These are phyloP conservation scores for Abrostola triplasia DNA, from an alignment of 2,888 invertebrate species.

Conservation along the genomic window DNA sequence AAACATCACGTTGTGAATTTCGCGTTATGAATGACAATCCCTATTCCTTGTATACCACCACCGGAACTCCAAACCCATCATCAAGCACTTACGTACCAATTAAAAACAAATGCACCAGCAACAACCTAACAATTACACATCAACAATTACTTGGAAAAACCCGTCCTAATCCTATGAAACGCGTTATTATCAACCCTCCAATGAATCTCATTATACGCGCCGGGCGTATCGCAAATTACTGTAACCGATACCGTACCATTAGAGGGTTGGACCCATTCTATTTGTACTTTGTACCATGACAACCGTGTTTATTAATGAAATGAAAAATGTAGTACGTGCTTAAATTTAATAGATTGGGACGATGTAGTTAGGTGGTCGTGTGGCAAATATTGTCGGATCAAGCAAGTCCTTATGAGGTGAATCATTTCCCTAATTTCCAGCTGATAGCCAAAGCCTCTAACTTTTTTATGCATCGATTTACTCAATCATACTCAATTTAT, in stretches of 20 bases:
- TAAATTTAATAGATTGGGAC: constrained; percentile 7
- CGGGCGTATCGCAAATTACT: constrained; percentile 51
- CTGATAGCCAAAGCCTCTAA: too few species aligned
- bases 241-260: constrained; percentile 59
- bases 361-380: not conserved
- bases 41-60: too few species aligned
- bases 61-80: too few species aligned
- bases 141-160: not conserved
- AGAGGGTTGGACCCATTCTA: constrained; percentile 49
- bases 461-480: too few species aligned
- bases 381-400: not conserved
- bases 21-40: too few species aligned
- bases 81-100: too few species aligned
- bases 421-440: too few species aligned
- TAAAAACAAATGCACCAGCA: too few species aligned
- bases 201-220: constrained; percentile 44
- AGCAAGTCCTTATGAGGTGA: not conserved
- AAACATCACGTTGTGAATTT: too few species aligned
- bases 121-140: not conserved
- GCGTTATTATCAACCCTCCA: constrained; percentile 37
- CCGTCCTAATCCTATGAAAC: constrained; percentile 20
- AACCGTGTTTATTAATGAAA: constrained; percentile 38
- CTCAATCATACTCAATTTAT: too few species aligned
- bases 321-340: constrained; percentile 36
- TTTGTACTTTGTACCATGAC: constrained; percentile 40